Evolutionary conservation across 2,888 invertebrate species (phyloP).

Genomic region (Zaprionus lineosus): DNA sequence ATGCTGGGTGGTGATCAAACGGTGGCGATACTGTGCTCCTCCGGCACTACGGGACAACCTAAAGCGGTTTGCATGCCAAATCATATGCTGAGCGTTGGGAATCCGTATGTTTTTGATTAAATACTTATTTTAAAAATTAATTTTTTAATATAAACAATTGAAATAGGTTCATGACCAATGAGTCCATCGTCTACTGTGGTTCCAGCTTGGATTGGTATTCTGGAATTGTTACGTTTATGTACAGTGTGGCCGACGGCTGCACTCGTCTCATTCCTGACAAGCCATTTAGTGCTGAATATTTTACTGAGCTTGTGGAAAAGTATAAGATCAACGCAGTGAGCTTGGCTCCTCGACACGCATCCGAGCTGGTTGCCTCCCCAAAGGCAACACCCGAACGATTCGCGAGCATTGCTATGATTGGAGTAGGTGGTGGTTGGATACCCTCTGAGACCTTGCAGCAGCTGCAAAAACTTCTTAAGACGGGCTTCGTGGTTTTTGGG

Average conservation of each 20-base stretch:
- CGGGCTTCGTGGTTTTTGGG: slow-evolving; percentile 11
- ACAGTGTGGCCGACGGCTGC: slow-evolving; percentile 26
- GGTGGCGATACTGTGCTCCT: slow-evolving; percentile 55
- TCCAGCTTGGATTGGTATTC: slow-evolving; percentile 59
- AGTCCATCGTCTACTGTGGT: slow-evolving; percentile 27
- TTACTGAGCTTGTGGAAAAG: slow-evolving; percentile 48
- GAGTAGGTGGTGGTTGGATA: slow-evolving; percentile 30
- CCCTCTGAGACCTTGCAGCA: slow-evolving; percentile 3
- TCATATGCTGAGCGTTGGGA: slow-evolving; percentile 1
- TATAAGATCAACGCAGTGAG: slow-evolving; percentile 40
- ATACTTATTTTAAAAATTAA: neutral
- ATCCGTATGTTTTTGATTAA: neutral
- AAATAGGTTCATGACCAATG: slow-evolving; percentile 9
- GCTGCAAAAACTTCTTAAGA: slow-evolving; percentile 6
- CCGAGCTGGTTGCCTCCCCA: slow-evolving; percentile 30
- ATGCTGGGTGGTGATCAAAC: slow-evolving; percentile 39
- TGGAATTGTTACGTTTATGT: slow-evolving; percentile 33
- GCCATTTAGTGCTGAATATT: slow-evolving; percentile 47
- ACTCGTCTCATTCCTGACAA: slow-evolving; percentile 56
- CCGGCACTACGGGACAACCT: slow-evolving; percentile 61
- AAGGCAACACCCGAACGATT: slow-evolving; percentile 22
- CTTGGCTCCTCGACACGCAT: slow-evolving; percentile 51
- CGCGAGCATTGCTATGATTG: neutral
- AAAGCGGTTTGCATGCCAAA: slow-evolving; percentile 56
- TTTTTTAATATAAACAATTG: neutral